Percentiles rank a stretch among this genome's conserved stretches.
Evolutionary conservation across 2,113 vertebrate species (phyloP).

Genomic region (Hypocryptadius cinnamomeus): DNA sequence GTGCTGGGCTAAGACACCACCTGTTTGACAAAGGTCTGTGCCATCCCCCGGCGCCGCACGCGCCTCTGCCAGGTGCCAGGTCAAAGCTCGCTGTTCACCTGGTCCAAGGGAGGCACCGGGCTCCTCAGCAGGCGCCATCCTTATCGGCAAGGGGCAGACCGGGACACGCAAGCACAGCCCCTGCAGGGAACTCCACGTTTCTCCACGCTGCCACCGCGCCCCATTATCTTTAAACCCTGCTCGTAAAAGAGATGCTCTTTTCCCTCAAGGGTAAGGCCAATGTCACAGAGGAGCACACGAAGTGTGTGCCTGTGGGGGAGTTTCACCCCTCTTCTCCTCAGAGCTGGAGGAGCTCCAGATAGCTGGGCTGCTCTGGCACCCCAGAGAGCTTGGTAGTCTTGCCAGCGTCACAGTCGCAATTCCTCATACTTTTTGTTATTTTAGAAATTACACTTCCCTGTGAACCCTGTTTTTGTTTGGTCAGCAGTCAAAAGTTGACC

Average conservation of each 20-base stretch:
- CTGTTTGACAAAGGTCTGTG: background rate
- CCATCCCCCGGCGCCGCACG: background rate
- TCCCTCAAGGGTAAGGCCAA: background rate
- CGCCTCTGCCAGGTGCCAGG: background rate
- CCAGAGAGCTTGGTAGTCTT: fast-evolving
- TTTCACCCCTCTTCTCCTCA: background rate
- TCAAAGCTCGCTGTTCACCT: conserved; percentile 6
- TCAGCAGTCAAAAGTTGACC: background rate
- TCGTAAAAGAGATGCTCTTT: background rate
- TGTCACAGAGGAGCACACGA: background rate
- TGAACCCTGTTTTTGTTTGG: background rate
- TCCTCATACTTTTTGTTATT: background rate
- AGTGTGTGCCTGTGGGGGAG: fast-evolving
- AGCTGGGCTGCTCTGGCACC: background rate
- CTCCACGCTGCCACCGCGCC: background rate
- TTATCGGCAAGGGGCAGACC: conserved; percentile 8
- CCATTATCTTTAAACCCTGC: background rate
- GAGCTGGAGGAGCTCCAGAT: background rate
- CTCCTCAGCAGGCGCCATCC: background rate
- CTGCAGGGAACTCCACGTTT: background rate
- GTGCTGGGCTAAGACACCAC: background rate
- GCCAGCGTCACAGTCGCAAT: fast-evolving
- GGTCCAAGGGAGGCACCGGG: background rate
- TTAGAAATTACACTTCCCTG: background rate
- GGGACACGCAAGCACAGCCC: background rate